Percentiles rank a stretch among this genome's conserved stretches.
Conservation (phyloP, 2,888 invertebrate genomes). For the Parthenolecanium corni region DNA sequence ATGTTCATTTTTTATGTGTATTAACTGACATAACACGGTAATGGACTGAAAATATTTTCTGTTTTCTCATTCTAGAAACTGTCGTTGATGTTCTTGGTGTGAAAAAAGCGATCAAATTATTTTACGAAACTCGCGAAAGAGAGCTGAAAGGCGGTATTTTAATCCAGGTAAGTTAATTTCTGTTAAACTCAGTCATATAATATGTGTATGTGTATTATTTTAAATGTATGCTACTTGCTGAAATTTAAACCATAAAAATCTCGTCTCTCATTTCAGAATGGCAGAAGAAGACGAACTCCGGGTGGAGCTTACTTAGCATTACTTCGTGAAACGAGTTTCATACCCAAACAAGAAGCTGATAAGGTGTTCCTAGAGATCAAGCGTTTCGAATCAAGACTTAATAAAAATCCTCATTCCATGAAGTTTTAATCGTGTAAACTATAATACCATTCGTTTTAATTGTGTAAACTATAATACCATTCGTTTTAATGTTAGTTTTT, state of each 20-base stretch:
- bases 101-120: constrained; percentile 21
- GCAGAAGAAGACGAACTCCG: constrained; percentile 15
- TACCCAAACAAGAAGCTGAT: constrained; percentile 8
- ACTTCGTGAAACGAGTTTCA: constrained; percentile 14
- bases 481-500: no score
- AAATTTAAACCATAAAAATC: not conserved
- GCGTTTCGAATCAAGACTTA: not conserved
- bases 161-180: constrained; percentile 4
- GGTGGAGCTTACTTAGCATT: constrained; percentile 17
- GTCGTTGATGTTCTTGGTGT: constrained; percentile 14
- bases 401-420: not conserved
- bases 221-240: not conserved
- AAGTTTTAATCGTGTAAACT: not conserved
- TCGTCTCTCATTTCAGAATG: constrained; percentile 2
- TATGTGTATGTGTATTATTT: not conserved
- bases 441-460: no score
- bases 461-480: no score
- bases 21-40: no score
- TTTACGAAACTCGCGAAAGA: constrained; percentile 6
- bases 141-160: constrained; percentile 13
- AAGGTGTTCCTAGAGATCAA: constrained; percentile 17
- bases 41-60: no score
- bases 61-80: not conserved
- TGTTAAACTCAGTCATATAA: not conserved
- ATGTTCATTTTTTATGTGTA: no score